Conservation (phyloP, 2,113 vertebrate species). For the Dromaius novaehollandiae region DNA sequence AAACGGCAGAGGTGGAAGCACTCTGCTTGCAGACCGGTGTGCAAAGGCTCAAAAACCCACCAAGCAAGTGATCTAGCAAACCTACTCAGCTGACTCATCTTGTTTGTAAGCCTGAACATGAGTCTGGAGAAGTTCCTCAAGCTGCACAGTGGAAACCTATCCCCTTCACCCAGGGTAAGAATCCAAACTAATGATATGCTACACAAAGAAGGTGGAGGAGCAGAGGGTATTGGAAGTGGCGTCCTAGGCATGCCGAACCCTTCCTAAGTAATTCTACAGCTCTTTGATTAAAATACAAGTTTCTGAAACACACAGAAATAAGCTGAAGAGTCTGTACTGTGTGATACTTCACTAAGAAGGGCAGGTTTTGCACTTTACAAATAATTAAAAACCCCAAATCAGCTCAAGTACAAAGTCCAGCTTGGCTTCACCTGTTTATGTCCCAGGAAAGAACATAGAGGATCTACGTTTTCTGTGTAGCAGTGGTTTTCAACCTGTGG, state of each 20-base stretch:
- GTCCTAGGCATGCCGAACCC: not conserved
- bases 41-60: not conserved
- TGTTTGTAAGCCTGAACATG: not conserved
- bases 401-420: not conserved
- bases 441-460: not conserved
- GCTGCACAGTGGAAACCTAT: not conserved
- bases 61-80: not conserved
- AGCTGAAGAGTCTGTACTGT: slow-evolving; percentile 11
- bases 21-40: not conserved
- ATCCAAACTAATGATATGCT: not conserved
- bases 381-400: not conserved
- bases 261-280: not conserved
- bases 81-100: not conserved
- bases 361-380: not conserved
- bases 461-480: not conserved
- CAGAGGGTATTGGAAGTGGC: not conserved
- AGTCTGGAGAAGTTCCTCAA: not conserved
- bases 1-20: not conserved
- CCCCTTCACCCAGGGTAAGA: not conserved
- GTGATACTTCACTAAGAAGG: not conserved
- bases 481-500: not conserved
- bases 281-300: slow-evolving; percentile 36
- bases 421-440: not conserved
- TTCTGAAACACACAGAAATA: not conserved
- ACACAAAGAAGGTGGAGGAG: not conserved